A percentile compares a stretch with the other conserved stretches of the same genome.
These are phyloP conservation scores for Carettochelys insculpta DNA, from an alignment of 2,113 vertebrate species.

Conservation along the genomic window DNA sequence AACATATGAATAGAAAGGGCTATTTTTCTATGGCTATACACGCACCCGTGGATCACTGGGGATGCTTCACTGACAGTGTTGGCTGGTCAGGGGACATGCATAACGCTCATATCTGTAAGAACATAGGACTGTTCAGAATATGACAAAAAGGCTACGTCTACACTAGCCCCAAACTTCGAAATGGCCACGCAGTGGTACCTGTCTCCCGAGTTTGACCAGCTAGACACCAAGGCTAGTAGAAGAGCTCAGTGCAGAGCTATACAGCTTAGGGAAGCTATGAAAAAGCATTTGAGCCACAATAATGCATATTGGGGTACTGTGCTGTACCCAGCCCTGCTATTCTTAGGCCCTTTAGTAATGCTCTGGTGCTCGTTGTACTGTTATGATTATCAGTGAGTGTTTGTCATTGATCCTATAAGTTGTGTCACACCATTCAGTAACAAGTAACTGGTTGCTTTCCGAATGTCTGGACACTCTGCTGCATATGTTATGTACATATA, in stretches of 20 bases:
- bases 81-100: background rate
- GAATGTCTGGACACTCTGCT: background rate
- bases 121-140: background rate
- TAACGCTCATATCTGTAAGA: background rate
- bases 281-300: background rate
- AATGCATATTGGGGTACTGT: background rate
- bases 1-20: background rate
- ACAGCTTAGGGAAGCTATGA: background rate
- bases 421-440: background rate
- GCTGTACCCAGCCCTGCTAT: background rate
- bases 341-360: background rate
- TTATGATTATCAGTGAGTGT: background rate
- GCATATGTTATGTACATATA: background rate
- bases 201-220: background rate
- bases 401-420: background rate
- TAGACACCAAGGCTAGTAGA: background rate
- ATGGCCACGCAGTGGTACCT: background rate
- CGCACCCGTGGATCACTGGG: background rate
- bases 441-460: background rate
- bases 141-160: background rate
- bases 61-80: background rate
- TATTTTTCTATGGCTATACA: background rate
- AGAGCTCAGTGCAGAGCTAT: background rate
- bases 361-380: background rate
- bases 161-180: too few species aligned